Evolutionary conservation across 2,888 invertebrate genomes (phyloP), one percentile per base, ranked within the genome.

Genomic region (Microctonus hyperodae): DNA sequence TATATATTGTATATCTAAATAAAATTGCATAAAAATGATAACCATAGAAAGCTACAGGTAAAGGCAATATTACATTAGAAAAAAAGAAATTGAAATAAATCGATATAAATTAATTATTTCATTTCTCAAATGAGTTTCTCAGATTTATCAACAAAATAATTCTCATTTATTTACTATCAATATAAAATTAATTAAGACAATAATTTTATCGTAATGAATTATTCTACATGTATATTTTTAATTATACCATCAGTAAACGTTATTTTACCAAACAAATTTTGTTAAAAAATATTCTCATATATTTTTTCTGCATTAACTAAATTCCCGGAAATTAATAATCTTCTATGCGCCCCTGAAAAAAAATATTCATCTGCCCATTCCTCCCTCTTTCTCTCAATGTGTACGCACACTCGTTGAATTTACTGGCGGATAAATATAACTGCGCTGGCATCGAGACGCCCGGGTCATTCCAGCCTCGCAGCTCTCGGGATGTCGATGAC

Each of bases 391-490:
- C 25, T 23, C 35, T 3, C 40, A 13, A 23, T 7, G 11, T 48
- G 13, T 9, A 13, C 25, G 23, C 50, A 51, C 51, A 33, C 61
- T 22, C 13, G 31, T 16, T 23, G 23, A 31, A 20, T 6, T 16
- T 22, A 16, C 37, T 28, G 22, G 11, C 37, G 16, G 20, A 51
- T 65, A 7, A 69, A 69, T 73, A 71, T 69, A 70, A 73, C 74
- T 78, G 80, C 78, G 81, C 78, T 76, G 78, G 76, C 75, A 78
- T 79, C 79, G 79, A 77, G 73, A 77, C 79, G 80, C 82, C 82
- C 82, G 83, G 82, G 82, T 78, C 79, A 81, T 81, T 80, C 79
- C 78, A 77, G 80, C 79, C 78, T 78, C 79, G 78, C 78, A 77
- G 73, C 73, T 74, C 75, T 77, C 78, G 77, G 79, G 79, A 82